Base-by-base conservation (phyloP, 2,113 vertebrate species). In the Xiphophorus maculatus region DNA sequence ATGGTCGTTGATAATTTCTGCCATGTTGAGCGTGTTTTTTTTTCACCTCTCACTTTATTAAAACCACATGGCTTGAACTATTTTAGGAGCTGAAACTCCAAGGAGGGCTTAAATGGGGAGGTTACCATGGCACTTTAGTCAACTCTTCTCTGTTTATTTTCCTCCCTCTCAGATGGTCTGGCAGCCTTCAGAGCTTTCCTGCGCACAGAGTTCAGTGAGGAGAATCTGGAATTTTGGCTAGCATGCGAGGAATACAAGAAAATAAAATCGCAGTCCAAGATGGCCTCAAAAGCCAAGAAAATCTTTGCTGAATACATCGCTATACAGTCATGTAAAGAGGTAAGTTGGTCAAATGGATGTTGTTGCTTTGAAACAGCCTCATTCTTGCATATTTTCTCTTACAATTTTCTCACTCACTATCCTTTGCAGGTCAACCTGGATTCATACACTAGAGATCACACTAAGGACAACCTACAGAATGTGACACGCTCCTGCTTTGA, bases 181-280 rank as follows among this genome's bases (percentile, higher is more conserved):
- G 97, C 97, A 58, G 96, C 98, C 35, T 99, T 99, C 93, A 94
- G 97, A 86, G 96, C 97, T 73, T 99, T 99, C 91, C 94, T 99
- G 78, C 96, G 96, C 88, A 99, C 98, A 0, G 98, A 99, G 90
- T 99, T 99, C 90, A 99, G 98, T 0, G 97, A 99, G 84, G 98
- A 99, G 92, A 99, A 99, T 93, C 94, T 99, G 91, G 98, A 99
- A 86, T 99, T 99, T 94, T 99, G 98, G 98, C 91, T 99, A 84
- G 97, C 97, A 0, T 99, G 98, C 0, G 98, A 99, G 92, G 98
- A 99, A 84, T 99, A 98, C 95, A 97, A 96, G 93, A 98, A 98
- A 90, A 93, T 97, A 91, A 99, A 98, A 87, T 99, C 97, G 0
- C 96, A 98, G 91, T 97, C 98, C 83, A 99, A 99, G 95, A 97